Evolutionary conservation across 2,888 invertebrate genomes (phyloP).

Genomic region (Hecatera dysodea): DNA sequence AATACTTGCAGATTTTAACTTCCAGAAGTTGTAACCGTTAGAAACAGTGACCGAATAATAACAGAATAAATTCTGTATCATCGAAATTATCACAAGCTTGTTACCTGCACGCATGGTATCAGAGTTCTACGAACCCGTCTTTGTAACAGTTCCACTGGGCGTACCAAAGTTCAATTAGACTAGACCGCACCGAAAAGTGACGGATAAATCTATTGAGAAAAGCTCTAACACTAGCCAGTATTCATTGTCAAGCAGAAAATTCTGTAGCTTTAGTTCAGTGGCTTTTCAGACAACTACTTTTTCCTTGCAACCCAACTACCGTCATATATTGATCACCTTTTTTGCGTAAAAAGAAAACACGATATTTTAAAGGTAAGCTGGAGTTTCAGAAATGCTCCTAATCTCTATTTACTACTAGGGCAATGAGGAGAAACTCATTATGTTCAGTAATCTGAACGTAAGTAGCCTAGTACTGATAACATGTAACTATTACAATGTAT

Average conservation of each 20-base stretch:
- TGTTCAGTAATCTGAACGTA: slow-evolving; percentile 44
- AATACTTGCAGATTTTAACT: not conserved
- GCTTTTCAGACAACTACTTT: not conserved
- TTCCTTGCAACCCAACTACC: not conserved
- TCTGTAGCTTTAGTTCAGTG: not conserved
- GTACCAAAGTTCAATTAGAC: not conserved
- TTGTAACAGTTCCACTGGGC: not conserved
- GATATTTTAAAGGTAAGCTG: slow-evolving; percentile 4
- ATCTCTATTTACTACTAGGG: slow-evolving; percentile 31
- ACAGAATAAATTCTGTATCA: not conserved
- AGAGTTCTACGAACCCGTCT: not conserved
- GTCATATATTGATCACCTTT: not conserved
- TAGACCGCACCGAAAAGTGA: not conserved
- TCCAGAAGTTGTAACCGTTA: not conserved
- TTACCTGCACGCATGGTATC: not conserved
- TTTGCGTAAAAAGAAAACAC: not conserved
- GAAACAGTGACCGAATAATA: not conserved
- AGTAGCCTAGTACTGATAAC: slow-evolving; percentile 53
- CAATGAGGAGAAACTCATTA: slow-evolving; percentile 43
- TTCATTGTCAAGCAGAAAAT: not conserved
- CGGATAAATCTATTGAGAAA: not conserved
- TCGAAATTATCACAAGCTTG: not conserved
- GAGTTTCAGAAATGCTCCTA: slow-evolving; percentile 30
- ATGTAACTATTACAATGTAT: slow-evolving; percentile 50
- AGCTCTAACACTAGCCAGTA: not conserved